Evolutionary conservation across 2,113 vertebrate species (phyloP).

Genomic region (Helogale parvula): DNA sequence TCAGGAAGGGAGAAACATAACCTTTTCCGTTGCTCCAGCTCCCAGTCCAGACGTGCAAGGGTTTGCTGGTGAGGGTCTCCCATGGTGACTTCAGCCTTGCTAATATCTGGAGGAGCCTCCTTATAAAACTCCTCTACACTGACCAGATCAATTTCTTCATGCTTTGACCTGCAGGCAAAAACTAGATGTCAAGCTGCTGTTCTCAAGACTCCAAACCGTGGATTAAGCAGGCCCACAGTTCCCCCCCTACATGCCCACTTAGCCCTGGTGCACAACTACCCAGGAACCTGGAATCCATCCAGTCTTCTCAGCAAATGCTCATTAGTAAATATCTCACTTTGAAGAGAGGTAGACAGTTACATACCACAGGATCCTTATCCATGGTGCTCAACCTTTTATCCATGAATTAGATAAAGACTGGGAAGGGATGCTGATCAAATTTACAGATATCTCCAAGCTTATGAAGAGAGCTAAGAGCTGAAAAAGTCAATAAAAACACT

Average conservation of each 20-base stretch:
- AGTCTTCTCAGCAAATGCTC: background rate
- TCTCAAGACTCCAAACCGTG: background rate
- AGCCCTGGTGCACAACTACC: background rate
- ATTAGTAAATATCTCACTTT: background rate
- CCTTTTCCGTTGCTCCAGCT: slow-evolving; percentile 98
- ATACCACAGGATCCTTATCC: background rate
- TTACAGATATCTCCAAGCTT: background rate
- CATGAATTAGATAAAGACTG: slow-evolving; percentile 7
- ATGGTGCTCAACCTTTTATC: background rate
- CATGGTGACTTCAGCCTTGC: slow-evolving; percentile 91
- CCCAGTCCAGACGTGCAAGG: slow-evolving; percentile 97
- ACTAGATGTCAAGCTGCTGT: rapidly evolving
- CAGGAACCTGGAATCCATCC: background rate
- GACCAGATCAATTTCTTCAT: slow-evolving; percentile 97
- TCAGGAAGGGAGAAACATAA: slow-evolving; percentile 65
- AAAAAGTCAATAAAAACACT: slow-evolving; percentile 20
- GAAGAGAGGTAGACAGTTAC: background rate
- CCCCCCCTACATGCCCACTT: background rate
- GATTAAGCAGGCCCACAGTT: background rate
- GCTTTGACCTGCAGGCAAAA: slow-evolving; percentile 90
- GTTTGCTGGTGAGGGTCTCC: slow-evolving; percentile 96
- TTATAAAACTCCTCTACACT: slow-evolving; percentile 94
- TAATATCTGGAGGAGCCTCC: slow-evolving; percentile 94
- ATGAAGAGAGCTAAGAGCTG: background rate
- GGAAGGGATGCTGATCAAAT: background rate